Evolutionary conservation across 2,888 invertebrate genomes (phyloP).

Genomic region (Cheilosia vulpina): DNA sequence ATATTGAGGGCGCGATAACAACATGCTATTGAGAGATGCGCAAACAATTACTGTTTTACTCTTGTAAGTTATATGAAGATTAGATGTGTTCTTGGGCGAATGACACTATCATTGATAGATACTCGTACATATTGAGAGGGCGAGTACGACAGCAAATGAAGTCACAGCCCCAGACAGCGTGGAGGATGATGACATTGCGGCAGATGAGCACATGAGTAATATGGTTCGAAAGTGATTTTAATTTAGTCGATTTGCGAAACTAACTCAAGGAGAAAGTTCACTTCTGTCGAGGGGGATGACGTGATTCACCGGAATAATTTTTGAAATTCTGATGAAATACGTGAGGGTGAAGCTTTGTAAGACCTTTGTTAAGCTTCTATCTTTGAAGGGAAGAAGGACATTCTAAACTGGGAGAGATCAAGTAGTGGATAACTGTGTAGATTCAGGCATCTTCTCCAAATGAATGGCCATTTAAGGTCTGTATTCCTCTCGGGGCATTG

Average conservation of each 20-base stretch:
- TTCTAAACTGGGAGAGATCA: too few relatives aligned
- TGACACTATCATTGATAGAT: neutral
- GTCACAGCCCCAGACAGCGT: conserved; percentile 30
- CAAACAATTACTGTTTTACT: conserved; percentile 4
- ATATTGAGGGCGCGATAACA: conserved; percentile 42
- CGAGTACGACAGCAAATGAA: conserved; percentile 4
- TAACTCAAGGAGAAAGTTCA: neutral
- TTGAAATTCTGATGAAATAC: neutral
- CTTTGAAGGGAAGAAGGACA: too few relatives aligned
- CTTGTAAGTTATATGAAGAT: conserved; percentile 11
- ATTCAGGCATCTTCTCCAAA: too few relatives aligned
- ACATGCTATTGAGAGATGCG: conserved; percentile 45
- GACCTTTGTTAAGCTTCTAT: too few relatives aligned
- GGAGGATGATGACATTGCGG: conserved; percentile 35
- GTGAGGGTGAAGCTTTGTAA: neutral
- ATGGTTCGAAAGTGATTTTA: neutral
- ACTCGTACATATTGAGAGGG: too few relatives aligned
- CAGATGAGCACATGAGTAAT: conserved; percentile 12
- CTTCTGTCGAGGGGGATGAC: neutral
- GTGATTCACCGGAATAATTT: neutral
- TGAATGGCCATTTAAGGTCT: too few relatives aligned
- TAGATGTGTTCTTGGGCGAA: conserved; percentile 3
- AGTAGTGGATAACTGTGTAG: too few relatives aligned
- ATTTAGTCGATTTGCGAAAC: conserved; percentile 33
- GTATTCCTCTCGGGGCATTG: too few relatives aligned